Evolutionary conservation across 1,140 invertebrate species (phyloP).

Genomic region (Tetramorium alpestre): DNA sequence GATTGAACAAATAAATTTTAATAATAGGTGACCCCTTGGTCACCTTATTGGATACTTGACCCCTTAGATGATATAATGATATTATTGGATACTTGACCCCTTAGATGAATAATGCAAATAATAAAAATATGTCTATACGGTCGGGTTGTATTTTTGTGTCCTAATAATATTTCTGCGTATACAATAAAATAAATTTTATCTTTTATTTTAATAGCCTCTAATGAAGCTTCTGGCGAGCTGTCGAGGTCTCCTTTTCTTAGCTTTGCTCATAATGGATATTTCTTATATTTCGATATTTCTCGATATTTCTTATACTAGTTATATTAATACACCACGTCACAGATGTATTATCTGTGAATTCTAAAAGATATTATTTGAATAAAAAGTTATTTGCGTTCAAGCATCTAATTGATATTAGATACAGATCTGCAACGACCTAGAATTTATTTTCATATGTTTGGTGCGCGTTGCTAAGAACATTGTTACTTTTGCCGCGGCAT

Average conservation of each 20-base stretch:
- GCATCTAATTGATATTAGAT: background rate
- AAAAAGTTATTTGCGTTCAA: background rate
- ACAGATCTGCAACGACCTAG: background rate
- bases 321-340: background rate
- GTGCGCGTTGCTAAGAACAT: background rate
- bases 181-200: background rate
- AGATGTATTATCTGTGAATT: background rate
- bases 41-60: too few species aligned
- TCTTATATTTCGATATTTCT: background rate
- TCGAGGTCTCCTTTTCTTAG: background rate
- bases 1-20: background rate
- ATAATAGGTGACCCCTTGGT: too few species aligned
- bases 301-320: background rate
- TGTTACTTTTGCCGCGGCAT: background rate
- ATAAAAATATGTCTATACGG: too few species aligned
- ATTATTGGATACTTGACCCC: too few species aligned
- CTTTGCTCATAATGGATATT: background rate
- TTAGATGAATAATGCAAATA: too few species aligned
- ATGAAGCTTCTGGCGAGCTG: background rate
- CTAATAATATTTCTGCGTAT: too few species aligned
- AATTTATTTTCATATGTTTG: conserved; percentile 25
- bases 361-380: background rate
- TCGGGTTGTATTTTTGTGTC: too few species aligned
- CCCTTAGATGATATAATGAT: too few species aligned
- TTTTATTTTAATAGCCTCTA: background rate